Base-by-base conservation (phyloP, 2,888 invertebrate species). In the Sphinx pinastri region DNA sequence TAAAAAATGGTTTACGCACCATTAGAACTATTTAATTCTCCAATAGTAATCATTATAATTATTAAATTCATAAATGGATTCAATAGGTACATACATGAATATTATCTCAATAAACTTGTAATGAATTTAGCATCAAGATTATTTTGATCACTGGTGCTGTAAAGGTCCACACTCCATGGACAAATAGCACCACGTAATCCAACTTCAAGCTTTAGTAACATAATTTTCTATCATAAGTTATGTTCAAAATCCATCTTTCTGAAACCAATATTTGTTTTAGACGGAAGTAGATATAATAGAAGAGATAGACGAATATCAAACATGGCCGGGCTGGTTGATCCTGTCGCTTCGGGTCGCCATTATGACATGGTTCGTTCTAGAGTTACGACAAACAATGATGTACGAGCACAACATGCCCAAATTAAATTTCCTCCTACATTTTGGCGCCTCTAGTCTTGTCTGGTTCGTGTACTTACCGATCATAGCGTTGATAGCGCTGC, bases 391-490 rank as follows among this genome's bases (percentile, higher is more conserved):
- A 79, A 94, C 94, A 0, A 94, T 94, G 94, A 87, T 94, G 81
- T 94, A 94, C 47, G 94, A 94, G 72, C 94, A 94, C 82, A 94
- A 94, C 74, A 93, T 94, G 92, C 91, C 84, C 79, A 98, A 99
- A 87, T 94, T 99, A 52, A 97, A 98, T 87, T 99, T 99, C 90
- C 95, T 99, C 70, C 95, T 99, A 68, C 99, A 99, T 88, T 98
- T 99, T 89, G 99, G 99, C 70, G 99, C 99, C 14, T 99, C 99
- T 16, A 98, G 99, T 84, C 95, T 99, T 55, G 99, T 99, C 13
- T 99, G 99, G 99, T 99, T 99, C 86, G 98, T 99, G 78, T 99
- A 99, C 90, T 95, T 99, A 83, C 99, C 99, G 13, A 97, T 99
- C 72, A 96, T 99, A 76, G 99, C 99, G 70, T 95, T 99, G 69